These are phyloP conservation scores for Xiphophorus hellerii DNA, from an alignment of 2,113 vertebrate genomes.

Conservation along the genomic window DNA sequence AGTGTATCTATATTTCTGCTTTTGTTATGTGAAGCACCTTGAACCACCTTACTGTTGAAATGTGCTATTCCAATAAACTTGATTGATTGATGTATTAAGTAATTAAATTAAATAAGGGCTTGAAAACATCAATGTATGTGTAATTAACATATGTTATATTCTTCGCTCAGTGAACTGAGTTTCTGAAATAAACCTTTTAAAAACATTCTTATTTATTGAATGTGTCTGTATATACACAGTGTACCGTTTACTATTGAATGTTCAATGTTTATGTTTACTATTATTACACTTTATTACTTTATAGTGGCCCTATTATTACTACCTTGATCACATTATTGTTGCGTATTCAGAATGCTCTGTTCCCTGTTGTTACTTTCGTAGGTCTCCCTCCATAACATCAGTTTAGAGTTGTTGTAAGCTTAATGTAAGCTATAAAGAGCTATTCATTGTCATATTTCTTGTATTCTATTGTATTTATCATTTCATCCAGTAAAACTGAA, in stretches of 20 bases:
- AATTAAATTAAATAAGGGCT: not conserved
- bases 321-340: not conserved
- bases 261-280: not conserved
- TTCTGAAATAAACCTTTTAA: not conserved
- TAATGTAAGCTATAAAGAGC: no score
- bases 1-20: not conserved
- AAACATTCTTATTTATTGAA: not conserved
- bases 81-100: no score
- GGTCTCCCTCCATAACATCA: not conserved
- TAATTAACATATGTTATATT: not conserved
- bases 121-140: not conserved
- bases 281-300: not conserved
- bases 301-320: not conserved
- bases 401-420: no score
- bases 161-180: not conserved
- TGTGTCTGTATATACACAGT: not conserved
- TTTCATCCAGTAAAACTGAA: no score
- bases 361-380: not conserved
- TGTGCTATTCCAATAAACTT: no score
- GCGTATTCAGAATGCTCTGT: no score
- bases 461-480: no score
- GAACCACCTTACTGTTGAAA: no score
- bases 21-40: no score
- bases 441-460: no score
- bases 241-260: no score